phyloP scores from a whole-genome alignment of 2,797 vertebrate genomes.

The Lemur catta region DNA sequence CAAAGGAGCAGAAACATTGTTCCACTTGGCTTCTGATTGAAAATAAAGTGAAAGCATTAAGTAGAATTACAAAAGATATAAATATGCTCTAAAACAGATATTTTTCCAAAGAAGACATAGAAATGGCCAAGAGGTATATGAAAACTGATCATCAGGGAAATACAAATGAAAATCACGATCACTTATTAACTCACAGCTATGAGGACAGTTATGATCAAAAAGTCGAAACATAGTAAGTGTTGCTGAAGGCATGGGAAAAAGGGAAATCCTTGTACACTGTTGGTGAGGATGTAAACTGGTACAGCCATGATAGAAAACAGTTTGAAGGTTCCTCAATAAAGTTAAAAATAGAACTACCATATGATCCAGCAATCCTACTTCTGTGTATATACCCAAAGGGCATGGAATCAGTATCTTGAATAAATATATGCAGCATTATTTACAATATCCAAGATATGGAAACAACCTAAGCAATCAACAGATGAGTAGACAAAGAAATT shows the following conservation, averaged over 20 bases:
- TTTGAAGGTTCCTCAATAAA: neutral
- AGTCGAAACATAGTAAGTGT: neutral
- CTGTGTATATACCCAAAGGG: neutral
- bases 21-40: neutral
- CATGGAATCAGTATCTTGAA: neutral
- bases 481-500: neutral
- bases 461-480: neutral
- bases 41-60: constrained; percentile 18
- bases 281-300: neutral
- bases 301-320: neutral
- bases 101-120: neutral
- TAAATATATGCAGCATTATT: neutral
- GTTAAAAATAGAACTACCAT: neutral
- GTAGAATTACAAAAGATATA: neutral
- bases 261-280: neutral
- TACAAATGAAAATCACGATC: neutral
- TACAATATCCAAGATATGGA: neutral
- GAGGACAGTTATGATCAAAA: neutral
- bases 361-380: neutral
- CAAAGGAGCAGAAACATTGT: neutral
- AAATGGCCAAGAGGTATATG: neutral
- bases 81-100: neutral
- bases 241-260: neutral
- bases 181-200: neutral
- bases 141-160: neutral